These are phyloP conservation scores for Condylura cristata DNA, from an alignment of 2,113 vertebrate genomes.

Conservation along the genomic window DNA sequence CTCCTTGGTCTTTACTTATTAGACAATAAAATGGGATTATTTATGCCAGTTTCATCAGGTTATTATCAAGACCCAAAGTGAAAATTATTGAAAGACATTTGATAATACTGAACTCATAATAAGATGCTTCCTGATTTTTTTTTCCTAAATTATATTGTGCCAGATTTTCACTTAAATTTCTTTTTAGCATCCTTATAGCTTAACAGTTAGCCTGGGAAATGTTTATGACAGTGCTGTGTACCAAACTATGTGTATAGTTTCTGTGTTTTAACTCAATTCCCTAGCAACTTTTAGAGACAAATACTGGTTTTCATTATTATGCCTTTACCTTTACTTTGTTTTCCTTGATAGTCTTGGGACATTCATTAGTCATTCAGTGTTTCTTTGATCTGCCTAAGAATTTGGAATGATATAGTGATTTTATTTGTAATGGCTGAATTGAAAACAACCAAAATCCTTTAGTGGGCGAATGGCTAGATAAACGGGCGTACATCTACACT, in stretches of 20 bases:
- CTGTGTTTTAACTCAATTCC: neutral
- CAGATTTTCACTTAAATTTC: neutral
- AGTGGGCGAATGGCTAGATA: neutral
- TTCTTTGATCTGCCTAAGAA: neutral
- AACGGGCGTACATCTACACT: neutral
- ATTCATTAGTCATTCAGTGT: neutral
- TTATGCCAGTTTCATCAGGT: neutral
- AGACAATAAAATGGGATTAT: neutral
- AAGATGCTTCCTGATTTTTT: neutral
- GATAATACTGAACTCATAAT: neutral
- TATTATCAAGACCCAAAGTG: neutral
- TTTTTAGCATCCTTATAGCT: neutral
- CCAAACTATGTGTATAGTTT: neutral
- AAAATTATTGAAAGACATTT: neutral
- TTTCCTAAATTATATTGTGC: neutral
- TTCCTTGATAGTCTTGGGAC: neutral
- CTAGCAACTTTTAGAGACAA: neutral
- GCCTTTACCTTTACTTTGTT: neutral
- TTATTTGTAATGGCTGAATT: neutral
- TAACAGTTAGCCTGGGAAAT: neutral
- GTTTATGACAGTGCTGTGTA: neutral
- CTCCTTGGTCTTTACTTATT: neutral
- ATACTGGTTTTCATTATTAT: neutral
- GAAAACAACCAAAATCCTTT: neutral
- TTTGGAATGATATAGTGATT: neutral